Percentiles rank a stretch among this genome's conserved stretches.
Conservation (phyloP, 2,888 invertebrate species). For the Andrena hattorfiana region DNA sequence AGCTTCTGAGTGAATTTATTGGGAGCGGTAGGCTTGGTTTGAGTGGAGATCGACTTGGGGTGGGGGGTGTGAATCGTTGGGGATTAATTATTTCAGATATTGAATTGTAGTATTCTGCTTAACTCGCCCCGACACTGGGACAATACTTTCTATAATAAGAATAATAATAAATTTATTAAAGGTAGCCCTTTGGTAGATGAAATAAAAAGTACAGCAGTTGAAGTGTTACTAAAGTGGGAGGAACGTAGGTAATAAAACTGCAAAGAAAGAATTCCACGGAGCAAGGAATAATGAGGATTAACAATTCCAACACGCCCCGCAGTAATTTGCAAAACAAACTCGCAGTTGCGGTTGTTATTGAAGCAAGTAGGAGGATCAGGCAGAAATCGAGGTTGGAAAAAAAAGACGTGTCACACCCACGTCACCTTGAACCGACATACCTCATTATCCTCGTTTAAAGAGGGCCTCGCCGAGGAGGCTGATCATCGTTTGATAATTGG, state of each 20-base stretch:
- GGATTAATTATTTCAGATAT: no score
- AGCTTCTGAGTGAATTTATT: background rate
- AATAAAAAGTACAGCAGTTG: no score
- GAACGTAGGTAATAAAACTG: background rate
- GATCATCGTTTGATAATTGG: constrained; percentile 69
- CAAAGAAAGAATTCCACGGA: background rate
- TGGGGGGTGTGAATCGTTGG: no score
- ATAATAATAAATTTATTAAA: no score
- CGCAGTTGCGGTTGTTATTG: background rate
- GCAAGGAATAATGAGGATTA: constrained; percentile 13
- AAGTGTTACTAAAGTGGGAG: background rate
- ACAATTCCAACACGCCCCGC: constrained; percentile 8
- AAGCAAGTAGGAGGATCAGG: constrained; percentile 28
- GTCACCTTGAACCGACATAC: constrained; percentile 28
- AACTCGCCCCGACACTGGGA: no score
- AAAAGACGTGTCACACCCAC: constrained; percentile 48
- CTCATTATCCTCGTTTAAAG: constrained; percentile 61
- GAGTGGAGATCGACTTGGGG: no score
- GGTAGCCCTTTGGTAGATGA: no score
- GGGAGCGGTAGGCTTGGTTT: no score
- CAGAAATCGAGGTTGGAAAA: constrained; percentile 7
- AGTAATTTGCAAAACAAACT: background rate
- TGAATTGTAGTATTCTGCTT: no score
- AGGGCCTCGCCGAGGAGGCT: constrained; percentile 52
- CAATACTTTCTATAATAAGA: no score